Base-by-base conservation (phyloP, 2,888 invertebrate genomes). In the Epiblema foenella region DNA sequence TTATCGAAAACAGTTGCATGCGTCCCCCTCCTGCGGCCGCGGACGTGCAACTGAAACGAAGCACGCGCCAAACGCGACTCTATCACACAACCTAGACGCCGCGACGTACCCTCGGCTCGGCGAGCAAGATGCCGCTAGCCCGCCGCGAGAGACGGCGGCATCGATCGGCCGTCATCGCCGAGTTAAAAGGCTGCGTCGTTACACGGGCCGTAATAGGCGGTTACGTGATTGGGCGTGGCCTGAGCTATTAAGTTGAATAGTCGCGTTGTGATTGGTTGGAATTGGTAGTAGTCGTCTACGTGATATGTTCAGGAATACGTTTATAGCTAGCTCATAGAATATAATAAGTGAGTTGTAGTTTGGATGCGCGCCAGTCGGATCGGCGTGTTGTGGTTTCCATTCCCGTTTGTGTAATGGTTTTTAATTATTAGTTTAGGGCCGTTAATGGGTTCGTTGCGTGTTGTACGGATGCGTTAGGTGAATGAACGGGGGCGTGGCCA, bases 151-250 rank as follows among this genome's bases (percentile, higher is more conserved):
- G 85, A 87, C 76, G 79, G 46, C 24, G 78, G 77, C 81, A 83
- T 84, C 86, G 86, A 86, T 93, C 93, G 92, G 91, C 83, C 86
- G 88, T 88, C 91, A 86, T 90, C 92, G 89, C 82, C 74, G 82
- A 91, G 90, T 92, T 92, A 92, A 93, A 93, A 93, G 92, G 89
- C 92, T 92, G 88, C 91, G 89, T 91, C 91, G 93, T 93, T 91
- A 93, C 90, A 91, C 91, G 89, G 89, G 84, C 90, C 89, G 92
- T 93, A 93, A 93, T 93, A 93, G 93, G 93, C 93, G 93, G 93
- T 90, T 93, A 93, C 93, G 93, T 93, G 93, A 93, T 88, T 86
- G 93, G 94, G 94, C 93, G 94, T 93, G 94, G 93, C 89, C 80
- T 85, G 75, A 84, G 84, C 92, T 92, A 93, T 93, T 93, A 93